Base-by-base conservation (phyloP, 2,888 invertebrate genomes). In the Eristalis pertinax region DNA sequence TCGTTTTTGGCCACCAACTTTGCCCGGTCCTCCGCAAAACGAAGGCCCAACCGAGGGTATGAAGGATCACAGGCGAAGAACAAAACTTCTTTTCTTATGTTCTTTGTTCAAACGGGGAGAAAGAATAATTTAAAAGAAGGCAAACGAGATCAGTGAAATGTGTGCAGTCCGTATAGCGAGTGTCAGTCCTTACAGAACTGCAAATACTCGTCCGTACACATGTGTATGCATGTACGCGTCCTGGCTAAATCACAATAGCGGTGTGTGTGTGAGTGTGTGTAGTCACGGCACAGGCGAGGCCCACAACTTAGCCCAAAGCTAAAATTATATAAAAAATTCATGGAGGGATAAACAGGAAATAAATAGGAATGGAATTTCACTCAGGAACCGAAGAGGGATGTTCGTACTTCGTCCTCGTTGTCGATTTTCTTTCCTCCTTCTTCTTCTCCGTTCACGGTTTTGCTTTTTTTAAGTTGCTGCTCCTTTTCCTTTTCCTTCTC, bases 271-370 rank as follows among this genome's bases (percentile, higher is more conserved):
- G 26, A 2, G 26, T n/a, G 32, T 5, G 32, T 32, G 1, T 5
- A 69, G 63, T 13, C 22, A 19, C 60, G 41, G 60, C 50, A 50
- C 32, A 10, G 32, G 10, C 32, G 32, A 32, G 81, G 75, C 70
- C 58, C 75, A 56, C 43, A 38, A 13, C 77, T 58, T 43, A 75
- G 67, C 65, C 63, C 84, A 82, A 82, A 74, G 78, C 67, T 72
- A 69, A 76, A 79, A 84, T 80, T 87, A 76, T 87, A 87, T 87
- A 87, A 87, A 87, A 87, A 87, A 87, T 83, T 87, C 87, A 87
- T 87, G 74, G 82, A 86, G 80, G 84, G 84, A 84, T 87, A 87
- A 87, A 84, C 87, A 87, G 73, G 76, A 87, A 76, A 87, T 87
- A 87, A 87, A 87, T 84, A 87, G 79, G 72, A 87, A 84, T 76